Conservation (phyloP, 2,888 invertebrate species). For the Siphonodentalium dalli region DNA sequence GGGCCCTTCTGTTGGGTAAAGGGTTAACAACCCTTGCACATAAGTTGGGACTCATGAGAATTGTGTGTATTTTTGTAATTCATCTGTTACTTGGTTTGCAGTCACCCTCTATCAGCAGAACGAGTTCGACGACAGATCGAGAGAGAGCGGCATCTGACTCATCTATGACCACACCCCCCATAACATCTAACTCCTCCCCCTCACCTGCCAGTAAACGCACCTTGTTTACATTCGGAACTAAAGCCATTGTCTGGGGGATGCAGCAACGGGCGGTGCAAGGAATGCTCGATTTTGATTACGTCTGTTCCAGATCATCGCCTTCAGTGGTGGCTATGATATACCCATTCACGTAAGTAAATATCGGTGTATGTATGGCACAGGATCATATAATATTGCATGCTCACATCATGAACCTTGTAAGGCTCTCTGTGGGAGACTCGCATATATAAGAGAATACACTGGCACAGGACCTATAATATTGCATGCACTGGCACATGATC, state of each 20-base stretch:
- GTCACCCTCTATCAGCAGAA: constrained; percentile 40
- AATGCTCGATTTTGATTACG: constrained; percentile 96
- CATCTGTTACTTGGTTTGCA: no score
- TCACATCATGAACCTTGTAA: no score
- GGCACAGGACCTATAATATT: not conserved
- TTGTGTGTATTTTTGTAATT: not conserved
- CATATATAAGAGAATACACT: no score
- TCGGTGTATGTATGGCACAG: no score
- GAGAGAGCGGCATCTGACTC: constrained; percentile 10
- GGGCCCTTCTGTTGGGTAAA: no score
- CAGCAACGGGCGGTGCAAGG: constrained; percentile 95
- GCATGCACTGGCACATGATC: no score
- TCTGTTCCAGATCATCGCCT: constrained; percentile 86
- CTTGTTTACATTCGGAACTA: constrained; percentile 83
- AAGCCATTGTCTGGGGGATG: constrained; percentile 99
- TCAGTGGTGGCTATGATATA: constrained; percentile 93
- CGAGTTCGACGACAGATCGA: constrained; percentile 37
- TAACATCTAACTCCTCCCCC: not conserved
- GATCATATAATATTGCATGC: not conserved
- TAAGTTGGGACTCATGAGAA: not conserved
- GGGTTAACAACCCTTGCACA: no score
- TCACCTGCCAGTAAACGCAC: constrained; percentile 56
- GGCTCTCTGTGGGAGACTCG: no score
- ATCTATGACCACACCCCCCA: not conserved
- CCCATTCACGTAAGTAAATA: constrained; percentile 83